These are phyloP conservation scores for Ischnura elegans DNA, from an alignment of 2,888 invertebrate genomes.

Conservation along the genomic window DNA sequence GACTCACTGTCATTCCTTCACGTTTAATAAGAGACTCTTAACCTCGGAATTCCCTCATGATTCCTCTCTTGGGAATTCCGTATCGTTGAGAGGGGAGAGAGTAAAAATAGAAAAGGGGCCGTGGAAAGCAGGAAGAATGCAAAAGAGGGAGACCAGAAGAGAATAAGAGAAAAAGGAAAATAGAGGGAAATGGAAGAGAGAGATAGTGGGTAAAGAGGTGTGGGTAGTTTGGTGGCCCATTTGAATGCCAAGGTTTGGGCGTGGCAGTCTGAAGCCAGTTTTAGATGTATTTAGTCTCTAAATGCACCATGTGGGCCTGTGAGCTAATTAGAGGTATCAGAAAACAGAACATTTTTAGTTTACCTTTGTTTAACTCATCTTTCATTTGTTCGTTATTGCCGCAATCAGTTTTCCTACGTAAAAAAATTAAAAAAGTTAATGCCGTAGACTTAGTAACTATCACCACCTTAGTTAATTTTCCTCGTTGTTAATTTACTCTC, in stretches of 20 bases:
- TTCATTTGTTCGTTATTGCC: too few species aligned
- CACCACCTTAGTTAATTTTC: too few species aligned
- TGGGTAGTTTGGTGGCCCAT: not conserved
- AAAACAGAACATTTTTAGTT: too few species aligned
- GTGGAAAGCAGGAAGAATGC: not conserved
- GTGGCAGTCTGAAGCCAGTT: not conserved
- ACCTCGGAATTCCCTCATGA: constrained; percentile 38
- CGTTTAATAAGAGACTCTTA: constrained; percentile 41
- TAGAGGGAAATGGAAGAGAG: not conserved
- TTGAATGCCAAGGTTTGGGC: not conserved
- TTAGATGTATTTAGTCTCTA: too few species aligned
- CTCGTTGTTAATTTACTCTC: too few species aligned
- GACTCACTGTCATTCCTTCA: not conserved
- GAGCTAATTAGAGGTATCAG: too few species aligned
- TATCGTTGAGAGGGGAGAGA: not conserved
- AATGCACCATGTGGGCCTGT: too few species aligned
- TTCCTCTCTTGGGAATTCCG: constrained; percentile 8
- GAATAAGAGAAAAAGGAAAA: not conserved
- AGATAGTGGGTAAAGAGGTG: not conserved
- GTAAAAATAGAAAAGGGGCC: not conserved
- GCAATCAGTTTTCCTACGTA: too few species aligned
- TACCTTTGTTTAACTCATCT: too few species aligned
- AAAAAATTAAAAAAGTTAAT: too few species aligned
- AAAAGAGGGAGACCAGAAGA: not conserved
- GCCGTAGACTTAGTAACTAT: too few species aligned